These are phyloP conservation scores for Monomorium pharaonis DNA, from an alignment of 1,140 invertebrate species.

Conservation along the genomic window DNA sequence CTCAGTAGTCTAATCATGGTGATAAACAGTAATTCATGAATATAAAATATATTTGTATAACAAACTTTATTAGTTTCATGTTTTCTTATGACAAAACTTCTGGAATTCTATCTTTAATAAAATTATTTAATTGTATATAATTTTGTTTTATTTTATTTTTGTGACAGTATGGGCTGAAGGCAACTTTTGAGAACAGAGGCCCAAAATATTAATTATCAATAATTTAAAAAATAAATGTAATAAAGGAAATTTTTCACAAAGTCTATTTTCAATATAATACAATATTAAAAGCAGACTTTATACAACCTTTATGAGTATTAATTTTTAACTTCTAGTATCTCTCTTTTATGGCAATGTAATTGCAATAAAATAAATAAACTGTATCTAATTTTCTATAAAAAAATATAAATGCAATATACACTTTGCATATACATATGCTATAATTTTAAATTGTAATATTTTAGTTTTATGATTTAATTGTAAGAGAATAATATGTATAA, in stretches of 20 bases:
- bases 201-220: neutral
- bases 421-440: neutral
- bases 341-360: neutral
- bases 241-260: neutral
- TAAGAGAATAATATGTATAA: neutral
- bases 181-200: conserved; percentile 47
- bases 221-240: neutral
- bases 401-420: neutral
- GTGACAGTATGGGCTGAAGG: conserved; percentile 46
- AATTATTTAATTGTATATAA: neutral
- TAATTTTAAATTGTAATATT: neutral
- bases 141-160: conserved; percentile 10
- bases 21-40: conserved; percentile 44
- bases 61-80: neutral
- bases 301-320: neutral
- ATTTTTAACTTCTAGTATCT: neutral
- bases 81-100: neutral
- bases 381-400: neutral
- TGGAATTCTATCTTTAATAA: conserved; percentile 17
- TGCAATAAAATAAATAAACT: neutral
- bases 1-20: conserved; percentile 75
- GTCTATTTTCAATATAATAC: neutral
- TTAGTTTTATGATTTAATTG: neutral
- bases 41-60: conserved; percentile 10
- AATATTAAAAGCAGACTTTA: neutral